Percentiles rank a stretch among this genome's conserved stretches.
phyloP scores from a whole-genome alignment of 2,888 invertebrate species.

The Anthophora plumipes region DNA sequence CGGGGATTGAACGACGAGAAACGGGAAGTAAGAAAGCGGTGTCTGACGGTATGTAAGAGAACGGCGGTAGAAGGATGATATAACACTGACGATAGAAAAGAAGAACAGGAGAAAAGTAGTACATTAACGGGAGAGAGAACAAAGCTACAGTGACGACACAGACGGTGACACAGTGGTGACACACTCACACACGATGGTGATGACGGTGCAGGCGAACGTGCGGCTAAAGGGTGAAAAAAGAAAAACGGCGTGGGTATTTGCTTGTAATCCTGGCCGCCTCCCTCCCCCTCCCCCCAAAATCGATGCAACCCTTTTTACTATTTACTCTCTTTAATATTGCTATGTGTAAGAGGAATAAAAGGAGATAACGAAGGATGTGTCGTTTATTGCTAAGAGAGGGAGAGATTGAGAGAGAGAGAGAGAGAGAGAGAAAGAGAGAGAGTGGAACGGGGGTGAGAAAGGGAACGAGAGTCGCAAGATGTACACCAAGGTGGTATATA shows the following conservation, averaged over 20 bases:
- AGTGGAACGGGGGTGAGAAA: conserved; percentile 39
- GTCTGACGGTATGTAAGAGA: conserved; percentile 11
- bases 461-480: conserved; percentile 55
- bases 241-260: conserved; percentile 66
- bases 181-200: background rate
- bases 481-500: conserved; percentile 55
- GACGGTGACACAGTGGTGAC: conserved; percentile 11
- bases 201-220: conserved; percentile 67
- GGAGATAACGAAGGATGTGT: conserved; percentile 71
- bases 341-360: conserved; percentile 75
- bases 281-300: conserved; percentile 62
- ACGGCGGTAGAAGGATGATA: conserved; percentile 5
- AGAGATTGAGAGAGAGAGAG: conserved; percentile 28
- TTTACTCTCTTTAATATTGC: conserved; percentile 81
- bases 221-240: conserved; percentile 70
- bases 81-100: conserved; percentile 20
- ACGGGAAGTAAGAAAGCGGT: background rate
- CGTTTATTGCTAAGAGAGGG: conserved; percentile 64
- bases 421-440: conserved; percentile 46
- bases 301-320: conserved; percentile 79
- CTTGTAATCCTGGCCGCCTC: conserved; percentile 67
- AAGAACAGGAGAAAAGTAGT: conserved; percentile 15
- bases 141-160: conserved; percentile 1
- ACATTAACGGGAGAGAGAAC: background rate
- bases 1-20: background rate